Evolutionary conservation across 2,113 vertebrate species (phyloP), one percentile per base, ranked within the genome.

Genomic region (Galemys pyrenaicus): DNA sequence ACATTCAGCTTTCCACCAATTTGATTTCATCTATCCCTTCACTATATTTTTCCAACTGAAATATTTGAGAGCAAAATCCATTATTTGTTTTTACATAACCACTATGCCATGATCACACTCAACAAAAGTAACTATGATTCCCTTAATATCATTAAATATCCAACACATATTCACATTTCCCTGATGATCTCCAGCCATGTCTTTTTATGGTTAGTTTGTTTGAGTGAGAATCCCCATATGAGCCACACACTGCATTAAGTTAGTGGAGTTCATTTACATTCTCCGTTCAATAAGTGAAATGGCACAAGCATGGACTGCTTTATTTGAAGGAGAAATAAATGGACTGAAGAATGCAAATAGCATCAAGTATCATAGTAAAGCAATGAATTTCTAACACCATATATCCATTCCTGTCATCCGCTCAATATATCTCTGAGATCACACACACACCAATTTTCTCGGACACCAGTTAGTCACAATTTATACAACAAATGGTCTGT

Each of bases 401-500:
- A 44, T 77, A 91, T 92, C 74, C 71, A 70, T 68, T 89, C 87
- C 67, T 82, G 67, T 79, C 94, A 56, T 51, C 79, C 1, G 8
- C 71, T 87, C 86, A 10, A 65, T 87, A 8, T 51, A 90, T 91
- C 87, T 95, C 65, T 2, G 16, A 78, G 68, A 70, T 79, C 84
- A 84, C 87, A 93, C 70, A 79, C 80, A 93, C 44, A 70, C 51
- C 89, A 77, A 79, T 93, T 88, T 65, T 37, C 73, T 90, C 3
- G 7, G 84, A 87, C 56, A 89, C 37, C 51, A 35, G 82, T 70
- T 65, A 80, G 79, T 89, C 71, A 92, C 80, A 85, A 96, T 92
- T 70, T 65, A 92, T 92, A 89, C 83, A 94, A 88, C n/a, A 89
- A 93, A 89, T 30, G 80, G 41, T 24, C 58, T 41, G 56, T 89